Evolutionary conservation across 2,797 vertebrate genomes (phyloP), one percentile per base, ranked within the genome.

Genomic region (Buphagus erythrorhynchus): DNA sequence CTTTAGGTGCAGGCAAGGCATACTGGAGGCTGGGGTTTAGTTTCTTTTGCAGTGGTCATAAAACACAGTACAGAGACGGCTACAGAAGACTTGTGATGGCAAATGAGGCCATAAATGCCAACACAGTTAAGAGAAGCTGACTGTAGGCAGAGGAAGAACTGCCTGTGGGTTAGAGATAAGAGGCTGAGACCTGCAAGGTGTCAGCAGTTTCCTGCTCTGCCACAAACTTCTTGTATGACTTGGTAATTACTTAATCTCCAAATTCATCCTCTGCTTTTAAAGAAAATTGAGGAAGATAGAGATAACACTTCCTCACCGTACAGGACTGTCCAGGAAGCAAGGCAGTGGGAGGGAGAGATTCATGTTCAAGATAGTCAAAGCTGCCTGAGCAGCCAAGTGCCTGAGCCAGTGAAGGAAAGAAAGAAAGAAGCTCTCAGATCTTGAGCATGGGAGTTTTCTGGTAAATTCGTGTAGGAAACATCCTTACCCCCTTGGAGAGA

Each of bases 141-240:
- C 28, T 62, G 38, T 62, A 61, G 71, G 75, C 69, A 68, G 72
- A 68, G 79, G 66, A 88, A 88, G 81, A 68, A 28, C 35, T 35
- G 12, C 13, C 38, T 36, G 5, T 38, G 69, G 66, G n/a, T 95
- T 82, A 63, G 66, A 88, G 67, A 78, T 81, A 81, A 13, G 46
- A 73, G 43, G n/a, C 54, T 76, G 85, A 86, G 68, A 74, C 51
- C 24, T 91, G 66, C 43, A 68, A 63, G 79, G 91, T 63, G 82
- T 81, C 36, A 68, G 63, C 62, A 51, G 85, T 62, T 96, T 95
- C 87, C 87, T 95, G 91, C 79, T 95, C 71, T 81, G 63, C 89
- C 82, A 90, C 83, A 69, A 81, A 69, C 63, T 63, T 91, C 51
- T 59, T 52, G 29, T 91, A n/a, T 95, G 93, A 94, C 59, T 90